phyloP scores from a whole-genome alignment of 1,140 invertebrate genomes.

The Stenopsyche tienmushanensis region DNA sequence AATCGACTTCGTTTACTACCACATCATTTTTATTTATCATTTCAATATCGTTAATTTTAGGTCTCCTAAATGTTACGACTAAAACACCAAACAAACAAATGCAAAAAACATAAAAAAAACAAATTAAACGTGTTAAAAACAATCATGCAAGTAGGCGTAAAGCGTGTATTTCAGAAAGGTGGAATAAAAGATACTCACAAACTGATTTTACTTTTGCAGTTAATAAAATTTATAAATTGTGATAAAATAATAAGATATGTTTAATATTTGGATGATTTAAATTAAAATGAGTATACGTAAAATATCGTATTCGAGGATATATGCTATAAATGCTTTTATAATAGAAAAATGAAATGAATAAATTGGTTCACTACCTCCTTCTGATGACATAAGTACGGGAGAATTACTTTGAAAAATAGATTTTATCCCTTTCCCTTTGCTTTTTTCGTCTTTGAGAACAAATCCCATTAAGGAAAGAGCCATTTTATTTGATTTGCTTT shows the following conservation, averaged over 20 bases:
- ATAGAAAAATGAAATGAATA: neutral
- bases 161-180: too few relatives aligned
- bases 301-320: neutral
- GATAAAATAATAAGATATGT: too few relatives aligned
- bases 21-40: slow-evolving; percentile 8
- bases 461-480: slow-evolving; percentile 50
- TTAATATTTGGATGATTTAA: too few relatives aligned
- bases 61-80: slow-evolving; percentile 56
- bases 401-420: slow-evolving; percentile 53
- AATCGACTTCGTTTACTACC: slow-evolving; percentile 9
- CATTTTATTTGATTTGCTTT: slow-evolving; percentile 45
- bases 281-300: slow-evolving; percentile 7
- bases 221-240: too few relatives aligned
- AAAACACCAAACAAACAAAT: slow-evolving; percentile 44
- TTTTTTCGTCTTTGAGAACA: slow-evolving; percentile 44
- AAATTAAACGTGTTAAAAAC: slow-evolving; percentile 4
- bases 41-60: slow-evolving; percentile 46
- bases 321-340: neutral
- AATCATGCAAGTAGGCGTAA: slow-evolving; percentile 23
- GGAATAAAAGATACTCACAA: too few relatives aligned
- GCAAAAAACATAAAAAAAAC: slow-evolving; percentile 33
- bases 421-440: slow-evolving; percentile 46
- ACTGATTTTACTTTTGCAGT: too few relatives aligned
- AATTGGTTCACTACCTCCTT: slow-evolving; percentile 57
- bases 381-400: slow-evolving; percentile 53